phyloP scores from a whole-genome alignment of 2,113 vertebrate genomes.

The Dunckerocampus dactyliophorus region DNA sequence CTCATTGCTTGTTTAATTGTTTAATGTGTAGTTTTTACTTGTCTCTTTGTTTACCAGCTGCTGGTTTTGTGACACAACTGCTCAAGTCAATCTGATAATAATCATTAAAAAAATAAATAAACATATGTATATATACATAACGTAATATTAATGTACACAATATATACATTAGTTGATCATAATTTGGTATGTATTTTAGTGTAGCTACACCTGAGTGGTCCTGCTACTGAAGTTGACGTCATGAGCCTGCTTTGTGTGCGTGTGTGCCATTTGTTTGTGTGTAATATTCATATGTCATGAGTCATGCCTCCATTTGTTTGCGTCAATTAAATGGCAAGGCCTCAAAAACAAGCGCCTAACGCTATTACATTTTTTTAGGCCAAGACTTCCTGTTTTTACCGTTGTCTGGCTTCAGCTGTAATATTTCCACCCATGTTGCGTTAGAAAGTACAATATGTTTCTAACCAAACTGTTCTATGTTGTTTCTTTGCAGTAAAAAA shows the following conservation, averaged over 20 bases:
- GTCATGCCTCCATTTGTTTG: constrained; percentile 11
- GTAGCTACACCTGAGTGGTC: not conserved
- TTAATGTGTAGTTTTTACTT: not conserved
- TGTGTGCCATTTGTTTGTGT: not conserved
- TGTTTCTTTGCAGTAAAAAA: constrained; percentile 72
- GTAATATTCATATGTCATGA: constrained; percentile 9
- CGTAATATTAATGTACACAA: too few relatives aligned
- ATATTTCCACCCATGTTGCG: too few relatives aligned
- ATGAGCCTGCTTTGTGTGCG: not conserved
- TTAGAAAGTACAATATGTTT: too few relatives aligned
- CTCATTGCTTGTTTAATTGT: not conserved
- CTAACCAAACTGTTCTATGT: constrained; percentile 1
- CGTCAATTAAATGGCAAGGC: constrained; percentile 11
- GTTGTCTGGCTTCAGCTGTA: too few relatives aligned
- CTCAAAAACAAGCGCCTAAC: constrained; percentile 6
- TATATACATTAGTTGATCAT: too few relatives aligned
- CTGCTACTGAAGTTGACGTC: not conserved
- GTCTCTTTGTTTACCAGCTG: constrained; percentile 32
- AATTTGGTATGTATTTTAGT: constrained; percentile 6
- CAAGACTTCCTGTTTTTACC: not conserved
- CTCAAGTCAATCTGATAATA: constrained; percentile 20
- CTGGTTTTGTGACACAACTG: constrained; percentile 29
- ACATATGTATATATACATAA: too few relatives aligned
- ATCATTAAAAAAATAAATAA: not conserved
- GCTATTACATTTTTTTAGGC: not conserved